A percentile compares a stretch with the other conserved stretches of the same genome.
phyloP scores from a whole-genome alignment of 2,888 invertebrate species.

The Dasypogon diadema region DNA sequence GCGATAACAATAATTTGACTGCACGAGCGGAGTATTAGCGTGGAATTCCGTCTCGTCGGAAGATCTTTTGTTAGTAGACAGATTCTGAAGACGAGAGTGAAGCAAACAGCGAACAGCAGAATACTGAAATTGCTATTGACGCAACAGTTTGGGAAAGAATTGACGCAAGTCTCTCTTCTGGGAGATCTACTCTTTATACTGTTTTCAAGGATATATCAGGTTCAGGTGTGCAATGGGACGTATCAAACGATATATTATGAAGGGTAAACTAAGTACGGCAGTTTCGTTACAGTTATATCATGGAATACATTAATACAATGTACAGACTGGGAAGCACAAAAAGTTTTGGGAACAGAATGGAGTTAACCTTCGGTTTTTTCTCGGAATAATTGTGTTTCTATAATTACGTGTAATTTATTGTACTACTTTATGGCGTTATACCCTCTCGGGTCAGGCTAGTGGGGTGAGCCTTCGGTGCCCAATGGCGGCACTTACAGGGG shows the following conservation, averaged over 20 bases:
- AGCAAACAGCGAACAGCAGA: slow-evolving; percentile 6
- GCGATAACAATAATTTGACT: too few species aligned
- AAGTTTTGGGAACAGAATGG: slow-evolving; percentile 24
- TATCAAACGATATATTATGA: slow-evolving; percentile 9
- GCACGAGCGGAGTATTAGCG: too few species aligned
- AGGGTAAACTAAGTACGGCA: background rate
- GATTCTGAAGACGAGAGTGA: slow-evolving; percentile 14
- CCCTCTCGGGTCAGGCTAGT: too few species aligned
- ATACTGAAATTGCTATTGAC: slow-evolving; percentile 14
- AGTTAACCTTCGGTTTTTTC: too few species aligned
- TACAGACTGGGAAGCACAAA: slow-evolving; percentile 30
- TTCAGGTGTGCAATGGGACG: background rate
- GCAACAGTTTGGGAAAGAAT: slow-evolving; percentile 5
- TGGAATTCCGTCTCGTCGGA: too few species aligned
- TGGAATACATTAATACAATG: background rate
- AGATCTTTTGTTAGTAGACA: background rate
- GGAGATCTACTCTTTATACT: slow-evolving; percentile 1
- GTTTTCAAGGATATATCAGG: background rate
- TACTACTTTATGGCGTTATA: too few species aligned
- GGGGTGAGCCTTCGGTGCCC: too few species aligned
- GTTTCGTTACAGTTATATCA: background rate
- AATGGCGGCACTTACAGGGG: too few species aligned
- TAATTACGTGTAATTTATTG: too few species aligned
- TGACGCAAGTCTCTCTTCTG: background rate
- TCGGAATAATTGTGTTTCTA: too few species aligned